Evolutionary conservation across 1,140 invertebrate genomes (phyloP).

Genomic region (Melitaea cinxia): DNA sequence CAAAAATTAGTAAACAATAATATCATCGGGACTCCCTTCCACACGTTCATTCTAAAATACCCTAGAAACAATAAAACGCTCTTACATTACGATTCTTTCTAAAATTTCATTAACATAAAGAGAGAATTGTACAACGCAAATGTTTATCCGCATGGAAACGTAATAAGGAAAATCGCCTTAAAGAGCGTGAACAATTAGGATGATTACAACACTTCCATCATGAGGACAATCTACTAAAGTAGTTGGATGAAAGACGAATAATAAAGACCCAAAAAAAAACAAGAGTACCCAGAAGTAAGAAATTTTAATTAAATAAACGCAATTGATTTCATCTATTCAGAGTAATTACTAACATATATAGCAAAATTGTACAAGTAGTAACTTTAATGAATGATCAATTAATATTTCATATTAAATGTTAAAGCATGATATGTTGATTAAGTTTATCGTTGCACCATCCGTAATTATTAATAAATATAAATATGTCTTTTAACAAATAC

Average conservation of each 20-base stretch:
- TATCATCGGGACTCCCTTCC: no score
- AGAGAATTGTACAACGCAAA: slow-evolving; percentile 1
- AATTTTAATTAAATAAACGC: neutral
- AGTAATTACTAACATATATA: no score
- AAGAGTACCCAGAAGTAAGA: neutral
- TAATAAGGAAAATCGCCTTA: slow-evolving; percentile 7
- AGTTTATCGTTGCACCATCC: no score
- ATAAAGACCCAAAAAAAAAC: neutral
- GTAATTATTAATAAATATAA: no score
- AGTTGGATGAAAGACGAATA: slow-evolving; percentile 1
- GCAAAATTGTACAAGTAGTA: no score
- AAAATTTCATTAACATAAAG: slow-evolving; percentile 5
- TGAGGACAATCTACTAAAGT: slow-evolving; percentile 6
- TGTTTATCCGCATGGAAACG: slow-evolving; percentile 8
- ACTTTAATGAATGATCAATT: no score
- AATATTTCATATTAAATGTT: no score
- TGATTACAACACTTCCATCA: slow-evolving; percentile 13
- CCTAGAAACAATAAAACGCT: neutral
- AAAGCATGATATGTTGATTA: no score
- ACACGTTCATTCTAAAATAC: neutral
- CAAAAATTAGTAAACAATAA: no score
- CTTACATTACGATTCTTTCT: neutral
- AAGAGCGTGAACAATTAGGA: slow-evolving; percentile 10
- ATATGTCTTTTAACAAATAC: no score
- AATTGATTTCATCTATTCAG: no score